Percentiles rank a stretch among this genome's conserved stretches.
Conservation (phyloP, 1,140 invertebrate genomes). For the Plectus sambesii region DNA sequence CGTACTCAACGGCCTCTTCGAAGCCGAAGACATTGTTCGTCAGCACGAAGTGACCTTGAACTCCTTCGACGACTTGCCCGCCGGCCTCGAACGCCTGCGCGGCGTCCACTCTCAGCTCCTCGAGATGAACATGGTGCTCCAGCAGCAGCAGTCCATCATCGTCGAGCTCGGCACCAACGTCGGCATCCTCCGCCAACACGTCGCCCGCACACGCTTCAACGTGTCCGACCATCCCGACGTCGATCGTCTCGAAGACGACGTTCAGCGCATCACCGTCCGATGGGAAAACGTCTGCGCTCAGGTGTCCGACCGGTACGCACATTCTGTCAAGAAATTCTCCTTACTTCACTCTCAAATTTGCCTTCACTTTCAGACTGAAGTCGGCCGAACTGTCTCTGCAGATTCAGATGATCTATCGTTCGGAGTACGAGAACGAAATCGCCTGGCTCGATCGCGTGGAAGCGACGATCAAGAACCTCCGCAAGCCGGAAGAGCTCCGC, state of each 20-base stretch:
- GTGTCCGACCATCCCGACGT: constrained; percentile 64
- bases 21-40: constrained; percentile 71
- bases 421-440: constrained; percentile 44
- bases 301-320: constrained; percentile 66
- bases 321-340: constrained; percentile 2
- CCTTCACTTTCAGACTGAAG: constrained; percentile 16
- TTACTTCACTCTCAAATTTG: background rate
- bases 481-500: constrained; percentile 40
- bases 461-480: constrained; percentile 54
- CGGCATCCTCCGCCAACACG: constrained; percentile 68
- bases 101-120: constrained; percentile 52
- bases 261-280: constrained; percentile 67
- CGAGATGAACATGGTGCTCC: constrained; percentile 51
- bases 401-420: constrained; percentile 43
- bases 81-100: constrained; percentile 64
- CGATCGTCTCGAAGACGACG: constrained; percentile 80
- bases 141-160: constrained; percentile 62
- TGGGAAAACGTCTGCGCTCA: constrained; percentile 84
- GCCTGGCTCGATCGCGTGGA: constrained; percentile 53
- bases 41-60: constrained; percentile 81
- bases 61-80: constrained; percentile 67
- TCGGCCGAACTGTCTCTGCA: constrained; percentile 40
- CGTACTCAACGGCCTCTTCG: constrained; percentile 72
- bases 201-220: constrained; percentile 66
- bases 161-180: constrained; percentile 83